Base-by-base conservation (phyloP, 2,113 vertebrate genomes). In the Progne subis region DNA sequence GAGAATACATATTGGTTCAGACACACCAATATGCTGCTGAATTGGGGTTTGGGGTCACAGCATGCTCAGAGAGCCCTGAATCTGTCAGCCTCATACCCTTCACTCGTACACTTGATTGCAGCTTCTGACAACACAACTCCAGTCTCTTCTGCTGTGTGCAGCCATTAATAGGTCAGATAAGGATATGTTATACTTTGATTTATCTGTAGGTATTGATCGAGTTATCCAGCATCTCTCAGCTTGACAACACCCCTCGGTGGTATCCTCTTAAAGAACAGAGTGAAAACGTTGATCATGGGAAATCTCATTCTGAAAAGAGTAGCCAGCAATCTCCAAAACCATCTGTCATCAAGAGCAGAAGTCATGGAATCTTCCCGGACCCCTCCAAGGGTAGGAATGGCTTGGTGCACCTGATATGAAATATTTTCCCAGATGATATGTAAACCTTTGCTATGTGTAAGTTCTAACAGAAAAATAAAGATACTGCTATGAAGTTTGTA, bases 301-400 rank as follows among this genome's bases (percentile, higher is more conserved):
- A 98, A 97, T 95, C 97, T 71, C 99, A 99, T 89, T 98, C 98
- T 60, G 96, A 98, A 85, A 99, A 99, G 79, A 98, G 97, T 71
- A 98, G 96, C 96, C 98, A 99, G 29, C 99, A 98, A 78, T 98
- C 98, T 50, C 99, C 99, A 86, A 99, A 99, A 98, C 98, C 98
- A 57, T 99, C 99, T 78, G 99, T 99, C 82, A 99, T 99, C 97
- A 99, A 99, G 91, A 99, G 99, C 97, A 98, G 99, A 98, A 99
- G 99, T 95, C 99, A 99, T 81, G 99, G 99, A 87, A 99, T 99
- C 97, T 99, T 99, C 96, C 99, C 99, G 16, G 99, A 99, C 95
- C 99, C 99, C 57, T 98, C 99, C 85, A 99, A 99, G 98, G 99
- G 99, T 99, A 98, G 96, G 98, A 97, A 91, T 94, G 57, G 46